Percentiles rank a stretch among this genome's conserved stretches.
Conservation (phyloP, 2,797 vertebrate genomes). For the Clarias platycephalus region DNA sequence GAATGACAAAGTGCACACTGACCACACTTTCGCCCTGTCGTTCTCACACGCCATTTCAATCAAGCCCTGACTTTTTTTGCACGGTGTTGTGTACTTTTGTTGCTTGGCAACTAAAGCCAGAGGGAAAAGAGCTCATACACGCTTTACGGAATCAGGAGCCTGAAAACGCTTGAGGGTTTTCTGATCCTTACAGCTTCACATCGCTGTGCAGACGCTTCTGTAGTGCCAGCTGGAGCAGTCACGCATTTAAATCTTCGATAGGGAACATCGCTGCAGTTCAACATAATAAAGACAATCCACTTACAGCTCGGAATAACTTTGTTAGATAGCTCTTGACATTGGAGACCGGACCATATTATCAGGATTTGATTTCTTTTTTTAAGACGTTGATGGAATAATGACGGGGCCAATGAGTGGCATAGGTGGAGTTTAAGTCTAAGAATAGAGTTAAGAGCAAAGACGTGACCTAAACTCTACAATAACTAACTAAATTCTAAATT, state of each 20-base stretch:
- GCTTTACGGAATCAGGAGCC: constrained; percentile 36
- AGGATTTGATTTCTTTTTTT: not conserved
- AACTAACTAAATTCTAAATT: not conserved
- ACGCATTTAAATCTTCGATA: constrained; percentile 39
- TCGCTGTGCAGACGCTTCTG: constrained; percentile 21
- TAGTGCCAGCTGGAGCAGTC: constrained; percentile 41
- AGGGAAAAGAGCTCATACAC: constrained; percentile 15
- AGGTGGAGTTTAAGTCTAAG: not conserved
- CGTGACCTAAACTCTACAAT: not conserved
- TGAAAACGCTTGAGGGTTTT: constrained; percentile 34
- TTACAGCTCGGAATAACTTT: constrained; percentile 1
- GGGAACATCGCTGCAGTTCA: constrained; percentile 18
- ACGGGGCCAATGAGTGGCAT: too few relatives aligned
- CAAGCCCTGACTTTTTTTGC: constrained; percentile 8
- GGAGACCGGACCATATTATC: not conserved
- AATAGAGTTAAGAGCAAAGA: not conserved
- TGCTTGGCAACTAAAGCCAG: constrained; percentile 34
- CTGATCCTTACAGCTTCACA: constrained; percentile 37
- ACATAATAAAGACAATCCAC: constrained; percentile 9
- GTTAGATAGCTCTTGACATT: not conserved
- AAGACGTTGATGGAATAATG: not conserved
- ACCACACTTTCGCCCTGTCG: constrained; percentile 8
- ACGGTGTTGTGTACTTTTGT: constrained; percentile 36
- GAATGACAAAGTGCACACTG: constrained; percentile 16
- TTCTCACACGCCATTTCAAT: constrained; percentile 13